Evolutionary conservation across 2,888 invertebrate genomes (phyloP).

Genomic region (Buathra laborator): DNA sequence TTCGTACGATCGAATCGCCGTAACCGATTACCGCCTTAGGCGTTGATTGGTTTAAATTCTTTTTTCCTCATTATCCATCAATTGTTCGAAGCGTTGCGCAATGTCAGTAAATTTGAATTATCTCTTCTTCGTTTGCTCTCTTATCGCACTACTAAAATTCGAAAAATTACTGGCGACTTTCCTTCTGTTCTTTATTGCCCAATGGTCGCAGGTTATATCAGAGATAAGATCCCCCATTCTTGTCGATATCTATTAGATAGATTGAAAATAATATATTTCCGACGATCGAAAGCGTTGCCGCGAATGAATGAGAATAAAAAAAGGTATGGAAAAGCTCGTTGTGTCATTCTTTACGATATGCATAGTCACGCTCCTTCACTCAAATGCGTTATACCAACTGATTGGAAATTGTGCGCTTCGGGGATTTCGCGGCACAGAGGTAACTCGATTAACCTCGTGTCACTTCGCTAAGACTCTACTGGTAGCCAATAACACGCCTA

Average conservation of each 20-base stretch:
- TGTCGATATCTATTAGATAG: no score
- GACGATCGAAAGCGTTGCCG: background rate
- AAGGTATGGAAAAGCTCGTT: background rate
- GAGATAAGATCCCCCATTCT: no score
- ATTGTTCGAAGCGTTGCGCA: no score
- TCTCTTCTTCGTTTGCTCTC: no score
- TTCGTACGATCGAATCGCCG: background rate
- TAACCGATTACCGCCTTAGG: background rate
- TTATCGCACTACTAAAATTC: no score
- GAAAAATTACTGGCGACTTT: no score
- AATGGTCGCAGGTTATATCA: no score
- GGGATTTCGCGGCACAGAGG: conserved; percentile 61
- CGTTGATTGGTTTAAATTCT: background rate
- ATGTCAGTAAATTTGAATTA: no score
- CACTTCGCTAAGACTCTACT: conserved; percentile 58
- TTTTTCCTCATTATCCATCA: no score
- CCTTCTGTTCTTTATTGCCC: no score
- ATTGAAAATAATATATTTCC: background rate
- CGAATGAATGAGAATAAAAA: background rate
- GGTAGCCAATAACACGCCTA: conserved; percentile 33
- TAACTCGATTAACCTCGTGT: conserved; percentile 69
- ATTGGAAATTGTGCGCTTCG: conserved; percentile 65
- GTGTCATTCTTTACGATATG: background rate
- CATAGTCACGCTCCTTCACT: conserved; percentile 2
- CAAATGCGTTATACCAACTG: conserved; percentile 52